phyloP scores from a whole-genome alignment of 2,888 invertebrate genomes.

The Drosophila atripex region DNA sequence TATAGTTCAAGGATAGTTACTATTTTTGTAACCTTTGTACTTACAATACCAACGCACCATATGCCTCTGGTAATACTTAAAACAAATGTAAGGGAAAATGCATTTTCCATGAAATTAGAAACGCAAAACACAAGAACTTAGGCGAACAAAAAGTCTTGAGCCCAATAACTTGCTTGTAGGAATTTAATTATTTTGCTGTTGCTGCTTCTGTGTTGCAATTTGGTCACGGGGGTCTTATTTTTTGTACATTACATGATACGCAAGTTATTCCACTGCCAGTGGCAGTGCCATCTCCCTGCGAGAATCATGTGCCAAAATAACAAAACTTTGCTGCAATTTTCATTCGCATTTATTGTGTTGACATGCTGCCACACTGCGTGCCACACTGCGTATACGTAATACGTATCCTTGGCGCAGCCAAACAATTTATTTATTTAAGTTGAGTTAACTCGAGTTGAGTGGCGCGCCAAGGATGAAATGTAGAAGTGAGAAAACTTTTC shows the following conservation, averaged over 20 bases:
- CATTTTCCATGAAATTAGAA: constrained; percentile 71
- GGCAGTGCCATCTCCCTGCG: neutral
- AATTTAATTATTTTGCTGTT: constrained; percentile 74
- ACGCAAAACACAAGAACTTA: constrained; percentile 45
- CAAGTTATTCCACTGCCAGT: constrained; percentile 4
- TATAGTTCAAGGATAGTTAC: too few species aligned
- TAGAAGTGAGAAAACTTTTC: constrained; percentile 26
- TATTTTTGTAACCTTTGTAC: neutral
- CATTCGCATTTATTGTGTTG: constrained; percentile 65
- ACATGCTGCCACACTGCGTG: constrained; percentile 61
- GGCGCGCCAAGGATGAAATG: neutral
- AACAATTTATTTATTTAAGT: constrained; percentile 56
- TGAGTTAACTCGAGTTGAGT: constrained; percentile 20
- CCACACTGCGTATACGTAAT: constrained; percentile 53
- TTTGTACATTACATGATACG: constrained; percentile 68
- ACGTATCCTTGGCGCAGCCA: constrained; percentile 53
- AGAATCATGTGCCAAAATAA: constrained; percentile 58
- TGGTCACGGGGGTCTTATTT: constrained; percentile 65
- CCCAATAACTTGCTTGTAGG: constrained; percentile 63
- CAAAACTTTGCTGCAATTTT: constrained; percentile 51
- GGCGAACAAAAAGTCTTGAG: constrained; percentile 56
- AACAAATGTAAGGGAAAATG: constrained; percentile 2
- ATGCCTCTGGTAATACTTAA: neutral
- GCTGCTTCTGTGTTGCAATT: constrained; percentile 38
- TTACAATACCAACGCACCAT: neutral